phyloP scores from a whole-genome alignment of 2,113 vertebrate species.

The Ia io region DNA sequence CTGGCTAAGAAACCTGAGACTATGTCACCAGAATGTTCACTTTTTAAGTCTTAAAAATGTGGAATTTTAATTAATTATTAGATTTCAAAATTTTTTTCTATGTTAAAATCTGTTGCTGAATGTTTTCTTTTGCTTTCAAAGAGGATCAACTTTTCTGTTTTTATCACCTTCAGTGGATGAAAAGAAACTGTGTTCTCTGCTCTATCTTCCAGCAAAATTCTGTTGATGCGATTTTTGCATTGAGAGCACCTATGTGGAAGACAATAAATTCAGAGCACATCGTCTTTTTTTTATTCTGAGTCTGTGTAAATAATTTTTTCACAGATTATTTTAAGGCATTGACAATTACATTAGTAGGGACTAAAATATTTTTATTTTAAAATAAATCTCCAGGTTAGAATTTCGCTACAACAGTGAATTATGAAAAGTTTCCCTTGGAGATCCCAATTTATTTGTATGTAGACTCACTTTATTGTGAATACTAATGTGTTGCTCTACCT shows the following conservation, averaged over 20 bases:
- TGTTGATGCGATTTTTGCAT: not conserved
- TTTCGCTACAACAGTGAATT: not conserved
- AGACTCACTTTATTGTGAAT: not conserved
- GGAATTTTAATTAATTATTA: not conserved
- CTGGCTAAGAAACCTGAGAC: not conserved
- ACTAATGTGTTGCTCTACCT: not conserved
- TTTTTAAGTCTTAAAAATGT: not conserved
- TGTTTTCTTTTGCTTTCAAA: not conserved
- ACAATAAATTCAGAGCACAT: not conserved
- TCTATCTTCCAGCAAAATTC: not conserved
- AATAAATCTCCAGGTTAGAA: not conserved
- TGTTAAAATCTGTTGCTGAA: not conserved
- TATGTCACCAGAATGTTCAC: not conserved
- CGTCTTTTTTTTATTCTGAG: not conserved
- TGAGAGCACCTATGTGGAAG: not conserved
- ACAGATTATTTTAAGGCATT: not conserved
- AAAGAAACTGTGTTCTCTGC: not conserved
- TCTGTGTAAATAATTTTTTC: not conserved
- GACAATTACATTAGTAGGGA: not conserved
- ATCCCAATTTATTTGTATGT: not conserved
- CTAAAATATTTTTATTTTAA: not conserved
- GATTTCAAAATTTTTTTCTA: not conserved
- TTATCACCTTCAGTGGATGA: not conserved
- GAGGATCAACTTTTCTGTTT: not conserved
- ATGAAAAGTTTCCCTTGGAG: not conserved